Percentiles rank a stretch among this genome's conserved stretches.
phyloP scores from a whole-genome alignment of 2,113 vertebrate genomes.

The Passer montanus region DNA sequence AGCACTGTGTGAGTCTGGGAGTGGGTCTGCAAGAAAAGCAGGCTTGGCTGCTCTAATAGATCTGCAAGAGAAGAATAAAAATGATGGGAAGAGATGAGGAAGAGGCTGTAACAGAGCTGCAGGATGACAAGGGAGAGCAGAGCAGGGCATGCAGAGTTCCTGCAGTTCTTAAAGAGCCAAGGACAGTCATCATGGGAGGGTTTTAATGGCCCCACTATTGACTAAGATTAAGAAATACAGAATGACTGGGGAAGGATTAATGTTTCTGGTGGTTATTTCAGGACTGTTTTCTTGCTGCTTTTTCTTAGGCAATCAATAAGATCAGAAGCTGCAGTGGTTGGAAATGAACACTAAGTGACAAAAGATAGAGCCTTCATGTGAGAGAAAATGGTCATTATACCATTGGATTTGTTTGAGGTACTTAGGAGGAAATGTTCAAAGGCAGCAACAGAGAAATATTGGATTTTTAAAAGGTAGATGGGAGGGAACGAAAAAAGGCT shows the following conservation, averaged over 20 bases:
- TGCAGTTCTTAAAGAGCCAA: background rate
- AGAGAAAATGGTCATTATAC: conserved; percentile 5
- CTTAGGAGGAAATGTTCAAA: background rate
- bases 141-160: background rate
- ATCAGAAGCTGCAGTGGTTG: conserved; percentile 15
- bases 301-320: conserved; percentile 32
- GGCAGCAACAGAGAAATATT: background rate
- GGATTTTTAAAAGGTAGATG: conserved; percentile 18
- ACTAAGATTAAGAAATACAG: background rate
- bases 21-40: background rate
- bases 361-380: conserved; percentile 1
- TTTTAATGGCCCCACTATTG: background rate
- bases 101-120: background rate
- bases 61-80: background rate
- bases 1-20: background rate
- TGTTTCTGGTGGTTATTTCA: conserved; percentile 28
- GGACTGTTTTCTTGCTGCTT: conserved; percentile 1
- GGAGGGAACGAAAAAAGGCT: background rate
- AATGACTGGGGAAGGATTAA: conserved; percentile 18
- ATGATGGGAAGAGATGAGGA: background rate
- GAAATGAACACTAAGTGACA: conserved; percentile 22
- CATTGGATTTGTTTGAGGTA: background rate
- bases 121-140: background rate
- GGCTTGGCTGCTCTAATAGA: background rate
- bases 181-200: background rate